phyloP scores from a whole-genome alignment of 30 jellyfish, hydroid and myxozoan genomes.

The Hydractinia echinata region DNA sequence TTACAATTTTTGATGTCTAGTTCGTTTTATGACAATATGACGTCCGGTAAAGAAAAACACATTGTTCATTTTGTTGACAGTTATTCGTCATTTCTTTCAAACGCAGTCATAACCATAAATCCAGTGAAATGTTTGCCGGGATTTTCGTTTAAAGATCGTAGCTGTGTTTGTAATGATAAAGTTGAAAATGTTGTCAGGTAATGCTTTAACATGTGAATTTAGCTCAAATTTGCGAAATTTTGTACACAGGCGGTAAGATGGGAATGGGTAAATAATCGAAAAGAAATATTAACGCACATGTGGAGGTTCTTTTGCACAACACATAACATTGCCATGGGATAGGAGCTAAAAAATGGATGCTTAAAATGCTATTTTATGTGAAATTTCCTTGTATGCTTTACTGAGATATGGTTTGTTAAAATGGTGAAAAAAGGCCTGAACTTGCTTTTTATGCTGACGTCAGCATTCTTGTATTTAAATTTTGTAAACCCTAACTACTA shows the following conservation, averaged over 20 bases:
- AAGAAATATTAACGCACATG: neutral
- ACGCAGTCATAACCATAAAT: neutral
- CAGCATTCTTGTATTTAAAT: no score
- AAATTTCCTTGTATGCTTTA: no score
- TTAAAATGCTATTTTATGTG: neutral
- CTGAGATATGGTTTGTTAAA: no score
- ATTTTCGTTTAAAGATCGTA: neutral
- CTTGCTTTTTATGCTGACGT: no score
- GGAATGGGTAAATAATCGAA: neutral
- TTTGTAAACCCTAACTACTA: no score
- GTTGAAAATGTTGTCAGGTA: neutral
- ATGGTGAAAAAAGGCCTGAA: no score
- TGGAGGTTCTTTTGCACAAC: neutral
- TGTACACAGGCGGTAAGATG: neutral
- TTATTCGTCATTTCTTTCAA: neutral
- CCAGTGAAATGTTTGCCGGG: constrained; percentile 9
- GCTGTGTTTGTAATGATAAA: constrained; percentile 3
- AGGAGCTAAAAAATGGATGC: neutral
- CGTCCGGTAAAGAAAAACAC: neutral
- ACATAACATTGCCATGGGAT: neutral
- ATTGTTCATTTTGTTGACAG: constrained; percentile 10
- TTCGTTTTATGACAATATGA: neutral
- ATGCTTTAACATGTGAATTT: no score
- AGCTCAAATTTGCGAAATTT: no score
- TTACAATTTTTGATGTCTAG: neutral